Percentiles rank a stretch among this genome's conserved stretches.
Conservation (phyloP, 2,797 vertebrate species). For the Sebastes dallii region DNA sequence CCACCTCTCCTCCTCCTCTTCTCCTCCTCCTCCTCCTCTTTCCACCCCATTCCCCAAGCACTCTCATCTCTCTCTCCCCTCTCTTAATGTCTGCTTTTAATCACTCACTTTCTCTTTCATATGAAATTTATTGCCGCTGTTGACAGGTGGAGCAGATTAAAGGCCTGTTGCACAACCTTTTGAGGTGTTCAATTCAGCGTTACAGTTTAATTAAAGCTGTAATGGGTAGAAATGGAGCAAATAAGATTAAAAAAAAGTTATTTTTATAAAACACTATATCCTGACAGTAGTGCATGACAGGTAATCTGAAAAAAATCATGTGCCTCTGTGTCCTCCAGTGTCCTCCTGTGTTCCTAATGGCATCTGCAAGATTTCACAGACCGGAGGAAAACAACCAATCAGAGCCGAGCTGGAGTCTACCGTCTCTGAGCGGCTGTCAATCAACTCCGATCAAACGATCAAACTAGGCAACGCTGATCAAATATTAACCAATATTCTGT, state of each 20-base stretch:
- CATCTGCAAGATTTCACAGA: no score
- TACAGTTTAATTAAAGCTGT: slow-evolving; percentile 20
- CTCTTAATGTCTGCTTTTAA: slow-evolving; percentile 35
- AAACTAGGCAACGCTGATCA: no score
- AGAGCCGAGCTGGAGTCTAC: no score
- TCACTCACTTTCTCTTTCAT: slow-evolving; percentile 11
- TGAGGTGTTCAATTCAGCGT: slow-evolving; percentile 9
- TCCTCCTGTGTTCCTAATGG: no score
- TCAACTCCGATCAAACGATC: no score
- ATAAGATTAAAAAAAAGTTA: background rate
- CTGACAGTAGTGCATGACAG: background rate
- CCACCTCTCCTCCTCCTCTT: slow-evolving; percentile 22
- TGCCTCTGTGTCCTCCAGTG: no score
- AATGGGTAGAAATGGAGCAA: no score
- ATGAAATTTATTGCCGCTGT: slow-evolving; percentile 5
- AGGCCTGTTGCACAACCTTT: slow-evolving; percentile 7
- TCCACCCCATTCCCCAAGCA: background rate
- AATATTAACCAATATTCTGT: no score
- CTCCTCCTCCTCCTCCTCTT: background rate
- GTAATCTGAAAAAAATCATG: background rate
- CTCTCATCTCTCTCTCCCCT: slow-evolving; percentile 3
- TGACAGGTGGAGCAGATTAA: slow-evolving; percentile 25
- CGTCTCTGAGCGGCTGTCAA: no score
- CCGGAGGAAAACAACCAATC: no score
- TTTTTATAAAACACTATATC: background rate